Evolutionary conservation across 2,888 invertebrate species (phyloP).

Genomic region (Macaria notata): DNA sequence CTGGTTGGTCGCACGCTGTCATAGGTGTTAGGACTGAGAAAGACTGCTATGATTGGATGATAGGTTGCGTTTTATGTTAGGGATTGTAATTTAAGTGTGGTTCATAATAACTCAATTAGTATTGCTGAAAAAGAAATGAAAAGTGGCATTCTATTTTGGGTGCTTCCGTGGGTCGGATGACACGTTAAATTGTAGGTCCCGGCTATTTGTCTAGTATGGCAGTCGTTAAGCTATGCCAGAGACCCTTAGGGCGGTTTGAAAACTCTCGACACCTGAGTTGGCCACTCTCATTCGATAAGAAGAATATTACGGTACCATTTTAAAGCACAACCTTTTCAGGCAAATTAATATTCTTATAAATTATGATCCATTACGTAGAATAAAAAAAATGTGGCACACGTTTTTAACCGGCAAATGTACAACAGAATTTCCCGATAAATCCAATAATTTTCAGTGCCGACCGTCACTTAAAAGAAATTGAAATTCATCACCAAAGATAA

Average conservation of each 20-base stretch:
- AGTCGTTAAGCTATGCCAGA: no score
- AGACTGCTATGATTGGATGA: not conserved
- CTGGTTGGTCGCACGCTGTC: constrained; percentile 4
- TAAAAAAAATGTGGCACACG: no score
- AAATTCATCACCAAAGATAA: not conserved
- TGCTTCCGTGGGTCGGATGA: no score
- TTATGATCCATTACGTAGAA: not conserved
- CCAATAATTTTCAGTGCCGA: no score
- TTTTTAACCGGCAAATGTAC: not conserved
- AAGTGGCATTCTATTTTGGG: no score
- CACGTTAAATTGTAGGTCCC: no score
- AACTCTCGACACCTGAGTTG: no score
- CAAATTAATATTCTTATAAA: not conserved
- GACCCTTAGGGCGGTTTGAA: no score
- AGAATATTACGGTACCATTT: not conserved
- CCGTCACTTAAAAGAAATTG: not conserved
- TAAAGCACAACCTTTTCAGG: not conserved
- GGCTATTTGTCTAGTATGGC: no score
- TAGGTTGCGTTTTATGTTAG: not conserved
- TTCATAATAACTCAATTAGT: not conserved
- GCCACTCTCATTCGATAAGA: no score
- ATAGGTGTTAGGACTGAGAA: not conserved
- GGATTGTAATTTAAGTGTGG: not conserved
- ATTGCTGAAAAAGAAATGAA: not conserved
- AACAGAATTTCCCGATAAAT: no score